A percentile compares a stretch with the other conserved stretches of the same genome.
Evolutionary conservation across 2,797 vertebrate genomes (phyloP).

Genomic region (Podargus strigoides): DNA sequence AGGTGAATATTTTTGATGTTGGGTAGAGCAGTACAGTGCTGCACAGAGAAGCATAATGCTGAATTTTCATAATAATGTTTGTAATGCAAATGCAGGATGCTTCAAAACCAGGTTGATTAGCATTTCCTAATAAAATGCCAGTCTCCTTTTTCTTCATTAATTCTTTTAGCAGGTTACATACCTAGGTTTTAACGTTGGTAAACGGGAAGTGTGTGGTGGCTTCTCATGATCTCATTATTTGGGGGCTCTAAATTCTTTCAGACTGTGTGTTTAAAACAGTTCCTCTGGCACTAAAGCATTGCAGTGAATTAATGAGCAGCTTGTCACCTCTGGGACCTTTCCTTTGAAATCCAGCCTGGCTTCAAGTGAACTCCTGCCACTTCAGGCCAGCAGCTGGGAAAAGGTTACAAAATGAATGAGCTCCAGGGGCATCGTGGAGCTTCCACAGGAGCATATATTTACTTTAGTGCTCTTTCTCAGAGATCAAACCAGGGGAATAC

Average conservation of each 20-base stretch:
- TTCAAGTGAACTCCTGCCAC: slow-evolving; percentile 69
- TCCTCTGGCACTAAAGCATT: slow-evolving; percentile 63
- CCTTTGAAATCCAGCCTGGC: slow-evolving; percentile 71
- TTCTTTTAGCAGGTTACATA: slow-evolving; percentile 73
- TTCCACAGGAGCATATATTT: slow-evolving; percentile 65
- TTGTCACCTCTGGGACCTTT: slow-evolving; percentile 69
- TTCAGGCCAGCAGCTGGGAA: slow-evolving; percentile 66
- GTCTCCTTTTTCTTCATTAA: slow-evolving; percentile 74
- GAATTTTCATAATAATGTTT: slow-evolving; percentile 83
- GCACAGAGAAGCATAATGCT: slow-evolving; percentile 73
- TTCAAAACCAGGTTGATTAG: slow-evolving; percentile 86
- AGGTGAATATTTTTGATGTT: slow-evolving; percentile 75
- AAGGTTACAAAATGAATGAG: slow-evolving; percentile 74
- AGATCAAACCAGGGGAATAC: neutral
- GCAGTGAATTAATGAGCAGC: slow-evolving; percentile 76
- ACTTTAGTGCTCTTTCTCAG: slow-evolving; percentile 25
- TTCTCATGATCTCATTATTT: slow-evolving; percentile 72
- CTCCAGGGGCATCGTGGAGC: slow-evolving; percentile 27
- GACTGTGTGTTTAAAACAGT: slow-evolving; percentile 70
- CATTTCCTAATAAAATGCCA: slow-evolving; percentile 83
- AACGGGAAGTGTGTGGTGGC: slow-evolving; percentile 63
- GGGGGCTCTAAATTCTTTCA: slow-evolving; percentile 73
- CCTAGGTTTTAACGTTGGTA: slow-evolving; percentile 59
- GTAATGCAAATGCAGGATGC: slow-evolving; percentile 87
- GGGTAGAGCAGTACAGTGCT: slow-evolving; percentile 69